Evolutionary conservation across 1,140 invertebrate genomes (phyloP).

Genomic region (Holcopasites calliopsidis): DNA sequence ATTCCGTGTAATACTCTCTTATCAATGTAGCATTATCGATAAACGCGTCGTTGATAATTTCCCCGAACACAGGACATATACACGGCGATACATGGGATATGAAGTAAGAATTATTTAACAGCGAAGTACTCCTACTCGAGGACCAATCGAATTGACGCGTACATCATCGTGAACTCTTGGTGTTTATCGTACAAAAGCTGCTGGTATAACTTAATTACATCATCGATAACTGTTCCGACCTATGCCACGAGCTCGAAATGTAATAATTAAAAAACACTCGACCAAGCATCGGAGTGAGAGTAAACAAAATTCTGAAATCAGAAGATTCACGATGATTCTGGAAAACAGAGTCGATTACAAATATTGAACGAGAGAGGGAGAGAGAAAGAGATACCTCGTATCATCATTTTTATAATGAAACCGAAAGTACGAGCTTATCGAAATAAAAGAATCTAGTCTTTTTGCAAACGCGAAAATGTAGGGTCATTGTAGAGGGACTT

Average conservation of each 20-base stretch:
- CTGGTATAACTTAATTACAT: constrained; percentile 15
- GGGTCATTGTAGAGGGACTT: no score
- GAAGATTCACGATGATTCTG: background rate
- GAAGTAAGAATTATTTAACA: background rate
- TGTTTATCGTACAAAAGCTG: background rate
- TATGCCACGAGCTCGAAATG: background rate
- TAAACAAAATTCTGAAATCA: background rate
- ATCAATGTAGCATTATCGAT: background rate
- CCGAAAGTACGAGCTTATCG: background rate
- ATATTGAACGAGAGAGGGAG: background rate
- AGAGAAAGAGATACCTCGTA: background rate
- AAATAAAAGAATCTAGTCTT: background rate
- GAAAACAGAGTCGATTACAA: background rate
- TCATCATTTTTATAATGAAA: background rate
- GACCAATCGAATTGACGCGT: background rate
- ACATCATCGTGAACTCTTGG: background rate
- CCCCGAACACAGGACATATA: background rate
- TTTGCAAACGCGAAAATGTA: no score
- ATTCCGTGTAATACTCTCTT: no score
- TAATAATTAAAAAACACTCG: background rate
- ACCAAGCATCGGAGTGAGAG: background rate
- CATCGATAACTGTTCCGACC: constrained; percentile 2
- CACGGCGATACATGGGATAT: background rate
- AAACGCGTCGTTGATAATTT: background rate
- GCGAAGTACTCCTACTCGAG: no score